Conservation (phyloP, 2,113 vertebrate species). For the Spea multiplicata region DNA sequence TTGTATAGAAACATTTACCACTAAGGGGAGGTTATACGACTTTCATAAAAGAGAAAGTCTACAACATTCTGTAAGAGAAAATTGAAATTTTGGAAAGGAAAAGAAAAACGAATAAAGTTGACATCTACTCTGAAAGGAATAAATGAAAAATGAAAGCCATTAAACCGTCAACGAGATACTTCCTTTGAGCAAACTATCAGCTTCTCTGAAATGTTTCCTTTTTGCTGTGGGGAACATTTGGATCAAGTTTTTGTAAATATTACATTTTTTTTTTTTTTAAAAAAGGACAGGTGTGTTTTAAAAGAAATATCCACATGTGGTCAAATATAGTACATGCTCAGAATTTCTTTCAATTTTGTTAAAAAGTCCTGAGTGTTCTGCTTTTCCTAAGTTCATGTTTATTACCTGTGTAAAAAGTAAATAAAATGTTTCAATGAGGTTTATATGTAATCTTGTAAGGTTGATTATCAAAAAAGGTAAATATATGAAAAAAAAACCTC, state of each 20-base stretch:
- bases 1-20: constrained; percentile 18
- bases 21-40: constrained; percentile 9
- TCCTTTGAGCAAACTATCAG: constrained; percentile 40
- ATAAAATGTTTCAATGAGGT: no score
- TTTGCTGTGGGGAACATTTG: constrained; percentile 9
- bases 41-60: constrained; percentile 40
- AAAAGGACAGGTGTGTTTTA: no score
- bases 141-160: constrained; percentile 44
- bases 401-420: no score
- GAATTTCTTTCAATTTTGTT: no score
- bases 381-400: no score
- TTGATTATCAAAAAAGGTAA: no score
- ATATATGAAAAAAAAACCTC: no score
- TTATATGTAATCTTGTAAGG: no score
- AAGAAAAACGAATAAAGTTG: constrained; percentile 42
- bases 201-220: constrained; percentile 30
- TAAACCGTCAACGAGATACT: constrained; percentile 34
- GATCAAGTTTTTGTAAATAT: constrained; percentile 30
- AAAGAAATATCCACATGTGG: no score
- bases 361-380: no score
- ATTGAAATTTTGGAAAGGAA: constrained; percentile 36
- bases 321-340: no score
- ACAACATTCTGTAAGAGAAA: constrained; percentile 35
- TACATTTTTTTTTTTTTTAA: constrained; percentile 11
- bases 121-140: constrained; percentile 38